Evolutionary conservation across 2,888 invertebrate genomes (phyloP), one percentile per base, ranked within the genome.

Genomic region (Osmoderma eremita): DNA sequence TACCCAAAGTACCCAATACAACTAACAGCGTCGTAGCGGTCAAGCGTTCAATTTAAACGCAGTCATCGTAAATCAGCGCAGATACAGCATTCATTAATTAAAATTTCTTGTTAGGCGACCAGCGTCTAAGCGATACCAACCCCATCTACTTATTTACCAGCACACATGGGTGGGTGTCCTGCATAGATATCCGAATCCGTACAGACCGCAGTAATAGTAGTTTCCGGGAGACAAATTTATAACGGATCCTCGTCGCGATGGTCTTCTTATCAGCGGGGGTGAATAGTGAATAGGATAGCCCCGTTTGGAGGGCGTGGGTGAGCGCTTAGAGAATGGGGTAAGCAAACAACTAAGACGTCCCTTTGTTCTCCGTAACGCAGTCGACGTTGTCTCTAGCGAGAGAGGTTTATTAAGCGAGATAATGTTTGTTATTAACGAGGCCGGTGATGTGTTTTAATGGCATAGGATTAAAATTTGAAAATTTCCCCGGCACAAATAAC

Each of bases 401-500:
- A 41, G 20, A 41, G 22, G 56, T 56, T 56, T 56, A 56, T 56
- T 56, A 39, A 12, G 56, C 56, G 56, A 56, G 56, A 56, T 56
- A 56, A 56, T 56, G 41, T 41, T 41, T 12, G 56, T 56, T 6
- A 56, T 56, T 56, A 56, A 56, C 41, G 56, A 18, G 20, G 41
- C 13, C 15, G 39, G 41, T 41, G 41, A 56, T 41, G 56, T 18
- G 39, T 56, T 13, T 22, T 39, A 22, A 39, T 20, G 20, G 22
- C 13, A 13, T 51, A 30, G 30, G 30, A 30, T 30, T 30, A 30
- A 30, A 30, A 30, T 30, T 30, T 30, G 8, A 5, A 30, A 30
- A 30, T 30, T 10, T 30, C n/a, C 30, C 10, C 5, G 30, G 30
- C 30, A 30, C 30, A 10, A 30, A 30, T 30, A 30, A 30, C 30